Evolutionary conservation across 2,797 vertebrate genomes (phyloP), one percentile per base, ranked within the genome.

Genomic region (Clamator glandarius): DNA sequence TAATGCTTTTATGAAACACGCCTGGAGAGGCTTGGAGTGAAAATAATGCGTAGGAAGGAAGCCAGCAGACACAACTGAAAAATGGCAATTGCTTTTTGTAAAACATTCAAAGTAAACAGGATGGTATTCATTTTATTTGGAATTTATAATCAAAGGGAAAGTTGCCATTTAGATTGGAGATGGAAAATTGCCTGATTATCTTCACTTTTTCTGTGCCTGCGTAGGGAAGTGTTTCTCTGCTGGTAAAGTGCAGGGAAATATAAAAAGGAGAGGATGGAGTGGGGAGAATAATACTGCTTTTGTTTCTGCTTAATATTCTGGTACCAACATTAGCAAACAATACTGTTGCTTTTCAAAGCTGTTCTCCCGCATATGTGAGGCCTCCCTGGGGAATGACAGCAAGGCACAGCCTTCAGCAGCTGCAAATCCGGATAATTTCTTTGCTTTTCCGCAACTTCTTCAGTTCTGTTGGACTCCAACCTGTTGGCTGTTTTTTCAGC

Each of bases 1-100:
- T 85, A 88, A 61, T 77, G 58, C 80, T 91, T 95, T 95, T 93
- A 90, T 16, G 59, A 95, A 92, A 57, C 66, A 42, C 59, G 84
- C 74, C 77, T 74, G 62, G 72, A 89, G 95, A 84, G 74, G 77
- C 58, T 81, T 75, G 68, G 70, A 63, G 78, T 92, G 70, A 29
- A 92, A 79, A 54, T 31, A 67, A 83, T 36, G 16, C 4, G 11
- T 28, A 67, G 87, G 85, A 79, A 92, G 83, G 89, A 81, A 87
- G 74, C 31, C 3, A 25, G 61, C 64, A 89, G 75, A 28, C 7
- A 3, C 24, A 16, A 48, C 18, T 5, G 13, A 57, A 58, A 81
- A 79, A 54, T 0, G 0, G 46, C 62, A 78, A 24, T 70, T 63
- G 61, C 28, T 74, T 79, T 84, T 55, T 69, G 42, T 63, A 20